Evolutionary conservation across 2,113 vertebrate species (phyloP), one percentile per base, ranked within the genome.

Genomic region (Solea solea): DNA sequence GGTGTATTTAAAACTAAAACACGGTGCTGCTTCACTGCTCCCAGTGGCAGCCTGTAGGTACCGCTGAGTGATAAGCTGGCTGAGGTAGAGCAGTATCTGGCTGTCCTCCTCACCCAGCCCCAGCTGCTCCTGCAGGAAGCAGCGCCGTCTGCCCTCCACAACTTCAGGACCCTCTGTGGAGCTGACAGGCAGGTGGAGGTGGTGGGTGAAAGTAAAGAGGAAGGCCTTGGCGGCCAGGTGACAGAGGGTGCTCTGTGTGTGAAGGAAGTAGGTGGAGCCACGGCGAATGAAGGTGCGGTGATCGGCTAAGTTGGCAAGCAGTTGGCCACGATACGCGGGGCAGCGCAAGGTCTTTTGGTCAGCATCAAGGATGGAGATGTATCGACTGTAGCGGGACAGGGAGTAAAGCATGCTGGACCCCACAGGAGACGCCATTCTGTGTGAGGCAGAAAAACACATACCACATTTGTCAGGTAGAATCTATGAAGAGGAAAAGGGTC

Each of bases 311-410:
- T 95, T 92, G 60, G 94, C 80, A 2, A 99, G 91, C 48, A 98
- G 72, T 1, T 82, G 68, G 53, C 97, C 97, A 5, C 90, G 91
- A 80, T 99, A 99, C 0, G 95, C 88, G 0, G 97, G 97, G 48
- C 96, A 96, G 82, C 96, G 95, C 3, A 99, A 88, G 0, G 96
- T 98, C 89, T 96, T 98, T 81, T 94, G 95, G 93, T 99, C 98
- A 0, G 94, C 93, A 0, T 99, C 98, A 86, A 99, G 93, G 67
- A 99, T 91, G 85, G 96, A 95, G 13, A 95, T 88, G 76, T 99
- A 99, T 40, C 97, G 97, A 68, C 95, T 96, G 83, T 99, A 99
- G 1, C 97, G 96, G 86, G 94, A 95, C 84, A 99, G 93, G 8
- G 96, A 88, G 5, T 95, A 94, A 12, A 97, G 92, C 58, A 92